A percentile compares a stretch with the other conserved stretches of the same genome.
These are phyloP conservation scores for Etheostoma nigrum DNA, from an alignment of 2,797 vertebrate genomes.

Conservation along the genomic window DNA sequence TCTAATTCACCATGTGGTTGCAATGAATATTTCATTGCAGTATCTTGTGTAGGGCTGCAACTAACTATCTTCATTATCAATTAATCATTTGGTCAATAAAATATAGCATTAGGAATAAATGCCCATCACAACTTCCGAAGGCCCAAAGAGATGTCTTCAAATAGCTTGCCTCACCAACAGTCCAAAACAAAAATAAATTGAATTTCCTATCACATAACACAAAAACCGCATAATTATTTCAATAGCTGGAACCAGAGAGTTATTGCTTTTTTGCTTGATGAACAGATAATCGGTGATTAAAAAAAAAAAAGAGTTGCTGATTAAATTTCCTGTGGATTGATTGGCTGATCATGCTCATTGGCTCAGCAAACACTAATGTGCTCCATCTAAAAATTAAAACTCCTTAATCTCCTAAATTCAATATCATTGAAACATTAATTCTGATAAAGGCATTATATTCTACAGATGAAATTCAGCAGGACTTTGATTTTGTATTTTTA, in stretches of 20 bases:
- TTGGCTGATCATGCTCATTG: background rate
- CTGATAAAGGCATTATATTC: background rate
- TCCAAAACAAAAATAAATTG: background rate
- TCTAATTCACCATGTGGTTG: background rate
- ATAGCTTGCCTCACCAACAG: background rate
- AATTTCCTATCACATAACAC: background rate
- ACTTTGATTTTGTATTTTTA: conserved; percentile 19
- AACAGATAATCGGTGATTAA: background rate
- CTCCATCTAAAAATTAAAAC: conserved; percentile 1
- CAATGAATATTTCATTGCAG: too few species aligned
- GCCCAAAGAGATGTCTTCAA: background rate
- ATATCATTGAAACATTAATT: background rate
- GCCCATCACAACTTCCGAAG: background rate
- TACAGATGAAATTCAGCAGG: background rate
- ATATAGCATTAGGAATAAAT: background rate
- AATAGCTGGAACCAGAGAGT: background rate
- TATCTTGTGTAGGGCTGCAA: background rate
- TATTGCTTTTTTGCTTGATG: background rate
- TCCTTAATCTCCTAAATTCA: background rate
- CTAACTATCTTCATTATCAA: background rate
- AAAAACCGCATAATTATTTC: background rate
- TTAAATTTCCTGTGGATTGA: background rate
- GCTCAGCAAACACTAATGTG: background rate
- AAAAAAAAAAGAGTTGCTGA: background rate
- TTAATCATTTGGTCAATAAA: background rate